These are phyloP conservation scores for Poeciliopsis gracilis DNA, from an alignment of 2,797 vertebrate species.

Conservation along the genomic window DNA sequence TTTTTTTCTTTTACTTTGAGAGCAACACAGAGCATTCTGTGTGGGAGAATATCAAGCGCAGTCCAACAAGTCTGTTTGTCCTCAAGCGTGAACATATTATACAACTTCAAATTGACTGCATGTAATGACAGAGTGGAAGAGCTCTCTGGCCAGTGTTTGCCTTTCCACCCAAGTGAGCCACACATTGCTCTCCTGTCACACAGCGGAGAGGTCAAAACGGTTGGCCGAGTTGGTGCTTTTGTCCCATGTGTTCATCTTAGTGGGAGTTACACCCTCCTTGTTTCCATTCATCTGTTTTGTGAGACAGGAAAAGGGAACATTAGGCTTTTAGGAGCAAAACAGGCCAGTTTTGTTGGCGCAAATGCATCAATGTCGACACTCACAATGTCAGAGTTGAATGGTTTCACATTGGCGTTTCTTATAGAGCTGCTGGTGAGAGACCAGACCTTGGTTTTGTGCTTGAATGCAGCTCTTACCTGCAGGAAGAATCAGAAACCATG, in stretches of 20 bases:
- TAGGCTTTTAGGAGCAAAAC: constrained; percentile 1
- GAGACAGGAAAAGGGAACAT: constrained; percentile 34
- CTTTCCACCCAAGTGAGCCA: constrained; percentile 38
- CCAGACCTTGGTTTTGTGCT: constrained; percentile 99
- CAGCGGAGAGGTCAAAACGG: constrained; percentile 90
- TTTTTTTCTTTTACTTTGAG: background rate
- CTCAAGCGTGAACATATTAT: constrained; percentile 35
- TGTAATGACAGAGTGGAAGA: constrained; percentile 36
- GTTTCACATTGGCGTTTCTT: constrained; percentile 90
- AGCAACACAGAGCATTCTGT: constrained; percentile 11
- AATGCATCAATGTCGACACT: constrained; percentile 66
- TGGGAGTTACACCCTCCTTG: constrained; percentile 86
- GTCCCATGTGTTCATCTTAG: constrained; percentile 94
- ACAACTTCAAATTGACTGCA: constrained; percentile 36
- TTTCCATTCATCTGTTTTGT: constrained; percentile 88
- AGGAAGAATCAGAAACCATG: constrained; percentile 15
- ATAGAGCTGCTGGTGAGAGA: constrained; percentile 93
- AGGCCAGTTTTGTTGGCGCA: background rate
- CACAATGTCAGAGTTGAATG: constrained; percentile 94
- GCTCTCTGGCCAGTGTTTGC: constrained; percentile 60
- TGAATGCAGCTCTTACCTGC: constrained; percentile 97
- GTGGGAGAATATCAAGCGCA: constrained; percentile 51
- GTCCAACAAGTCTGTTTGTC: constrained; percentile 68
- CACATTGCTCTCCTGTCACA: constrained; percentile 54
- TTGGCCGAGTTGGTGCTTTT: constrained; percentile 93